A percentile compares a stretch with the other conserved stretches of the same genome.
These are phyloP conservation scores for Apoderus coryli DNA, from an alignment of 2,888 invertebrate genomes.

Conservation along the genomic window DNA sequence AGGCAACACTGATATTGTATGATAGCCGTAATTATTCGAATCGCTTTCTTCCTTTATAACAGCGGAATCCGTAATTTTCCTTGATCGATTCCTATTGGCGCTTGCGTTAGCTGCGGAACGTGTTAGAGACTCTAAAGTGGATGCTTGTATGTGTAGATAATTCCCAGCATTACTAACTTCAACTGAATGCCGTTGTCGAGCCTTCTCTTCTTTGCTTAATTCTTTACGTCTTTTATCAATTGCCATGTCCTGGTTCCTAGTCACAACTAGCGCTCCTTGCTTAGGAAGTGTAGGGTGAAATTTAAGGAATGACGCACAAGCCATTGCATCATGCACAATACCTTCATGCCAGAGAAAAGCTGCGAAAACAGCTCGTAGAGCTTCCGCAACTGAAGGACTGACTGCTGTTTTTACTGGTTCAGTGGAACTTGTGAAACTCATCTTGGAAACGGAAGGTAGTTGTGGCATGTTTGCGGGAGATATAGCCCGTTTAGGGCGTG, in stretches of 20 bases:
- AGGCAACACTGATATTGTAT: constrained; percentile 63
- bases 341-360: constrained; percentile 96
- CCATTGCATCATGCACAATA: constrained; percentile 95
- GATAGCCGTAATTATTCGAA: constrained; percentile 31
- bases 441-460: constrained; percentile 27
- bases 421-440: constrained; percentile 28
- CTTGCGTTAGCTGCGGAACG: constrained; percentile 67
- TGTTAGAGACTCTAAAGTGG: constrained; percentile 61
- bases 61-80: constrained; percentile 32
- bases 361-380: constrained; percentile 87
- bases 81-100: constrained; percentile 44
- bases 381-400: constrained; percentile 85
- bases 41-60: constrained; percentile 41
- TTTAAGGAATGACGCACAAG: constrained; percentile 90
- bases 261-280: constrained; percentile 60
- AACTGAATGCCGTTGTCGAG: constrained; percentile 73
- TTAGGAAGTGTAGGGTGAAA: constrained; percentile 81
- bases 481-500: constrained; percentile 35
- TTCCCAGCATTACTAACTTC: constrained; percentile 48
- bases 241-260: constrained; percentile 35
- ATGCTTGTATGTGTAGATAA: constrained; percentile 65
- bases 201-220: constrained; percentile 43
- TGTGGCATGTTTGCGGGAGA: constrained; percentile 32
- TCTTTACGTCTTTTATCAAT: constrained; percentile 35
- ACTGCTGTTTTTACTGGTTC: constrained; percentile 67